Conservation (phyloP, 1,140 invertebrate genomes). For the Penaeus indicus region DNA sequence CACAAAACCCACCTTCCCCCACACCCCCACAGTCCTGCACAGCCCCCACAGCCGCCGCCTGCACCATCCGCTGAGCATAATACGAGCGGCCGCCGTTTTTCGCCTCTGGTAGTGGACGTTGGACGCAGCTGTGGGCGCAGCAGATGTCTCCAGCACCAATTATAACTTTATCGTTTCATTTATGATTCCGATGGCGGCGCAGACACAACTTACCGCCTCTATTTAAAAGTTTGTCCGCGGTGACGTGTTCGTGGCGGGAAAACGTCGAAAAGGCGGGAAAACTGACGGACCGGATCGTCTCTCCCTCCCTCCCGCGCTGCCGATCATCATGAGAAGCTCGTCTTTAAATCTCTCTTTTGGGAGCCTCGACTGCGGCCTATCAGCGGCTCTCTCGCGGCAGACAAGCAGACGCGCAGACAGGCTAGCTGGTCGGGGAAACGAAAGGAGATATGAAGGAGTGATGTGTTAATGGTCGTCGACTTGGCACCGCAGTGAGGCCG, state of each 20-base stretch:
- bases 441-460: too few species aligned
- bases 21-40: background rate
- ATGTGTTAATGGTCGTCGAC: too few species aligned
- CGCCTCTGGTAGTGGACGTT: slow-evolving; percentile 13
- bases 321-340: too few species aligned
- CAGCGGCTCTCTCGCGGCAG: too few species aligned
- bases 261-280: background rate
- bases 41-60: background rate
- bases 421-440: too few species aligned
- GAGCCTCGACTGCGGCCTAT: too few species aligned
- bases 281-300: too few species aligned
- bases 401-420: too few species aligned
- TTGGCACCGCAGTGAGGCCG: too few species aligned
- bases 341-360: too few species aligned
- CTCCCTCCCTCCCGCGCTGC: too few species aligned
- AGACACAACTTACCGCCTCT: slow-evolving; percentile 49
- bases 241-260: slow-evolving; percentile 10
- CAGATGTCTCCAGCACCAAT: slow-evolving; percentile 53
- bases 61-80: background rate
- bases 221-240: slow-evolving; percentile 36
- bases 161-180: slow-evolving; percentile 60
- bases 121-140: slow-evolving; percentile 17
- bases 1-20: too few species aligned
- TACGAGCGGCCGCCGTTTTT: background rate
- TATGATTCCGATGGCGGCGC: slow-evolving; percentile 42